Percentiles rank a stretch among this genome's conserved stretches.
Evolutionary conservation across 2,888 invertebrate genomes (phyloP).

Genomic region (Pasiphila rectangulata): DNA sequence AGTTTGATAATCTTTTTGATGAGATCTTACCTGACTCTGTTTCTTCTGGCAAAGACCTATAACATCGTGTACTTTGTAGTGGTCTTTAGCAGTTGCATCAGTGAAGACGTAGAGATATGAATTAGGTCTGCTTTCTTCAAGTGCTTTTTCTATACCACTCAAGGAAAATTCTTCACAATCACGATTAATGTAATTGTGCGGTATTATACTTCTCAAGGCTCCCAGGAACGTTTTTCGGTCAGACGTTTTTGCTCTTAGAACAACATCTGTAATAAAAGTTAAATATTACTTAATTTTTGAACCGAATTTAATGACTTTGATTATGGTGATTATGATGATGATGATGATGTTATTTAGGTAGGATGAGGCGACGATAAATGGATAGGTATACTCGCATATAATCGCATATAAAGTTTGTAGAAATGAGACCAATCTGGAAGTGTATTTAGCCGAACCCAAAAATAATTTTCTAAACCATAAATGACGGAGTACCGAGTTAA

Average conservation of each 20-base stretch:
- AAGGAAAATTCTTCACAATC: conserved; percentile 30
- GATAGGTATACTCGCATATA: too few species aligned
- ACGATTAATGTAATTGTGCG: not conserved
- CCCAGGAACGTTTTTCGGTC: conserved; percentile 7
- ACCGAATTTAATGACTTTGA: too few species aligned
- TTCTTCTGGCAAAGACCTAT: conserved; percentile 30
- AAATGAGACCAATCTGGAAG: too few species aligned
- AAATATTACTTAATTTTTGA: not conserved
- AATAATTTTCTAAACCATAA: too few species aligned
- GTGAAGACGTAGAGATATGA: conserved; percentile 37
- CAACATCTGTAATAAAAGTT: conserved; percentile 22
- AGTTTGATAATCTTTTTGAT: not conserved
- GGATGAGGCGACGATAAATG: too few species aligned
- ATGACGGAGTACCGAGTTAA: too few species aligned
- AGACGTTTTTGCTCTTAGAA: conserved; percentile 20
- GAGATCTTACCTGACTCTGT: conserved; percentile 30
- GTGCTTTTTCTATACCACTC: conserved; percentile 24
- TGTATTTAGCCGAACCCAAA: too few species aligned
- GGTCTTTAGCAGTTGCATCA: conserved; percentile 37
- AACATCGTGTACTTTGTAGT: conserved; percentile 19
- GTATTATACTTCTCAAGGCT: conserved; percentile 15
- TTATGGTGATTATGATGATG: too few species aligned
- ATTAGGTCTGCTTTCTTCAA: conserved; percentile 25
- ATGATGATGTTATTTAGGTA: too few species aligned
- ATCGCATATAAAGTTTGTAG: too few species aligned